These are phyloP conservation scores for Acrossocheilus fasciatus DNA, from an alignment of 2,797 vertebrate genomes.

Conservation along the genomic window DNA sequence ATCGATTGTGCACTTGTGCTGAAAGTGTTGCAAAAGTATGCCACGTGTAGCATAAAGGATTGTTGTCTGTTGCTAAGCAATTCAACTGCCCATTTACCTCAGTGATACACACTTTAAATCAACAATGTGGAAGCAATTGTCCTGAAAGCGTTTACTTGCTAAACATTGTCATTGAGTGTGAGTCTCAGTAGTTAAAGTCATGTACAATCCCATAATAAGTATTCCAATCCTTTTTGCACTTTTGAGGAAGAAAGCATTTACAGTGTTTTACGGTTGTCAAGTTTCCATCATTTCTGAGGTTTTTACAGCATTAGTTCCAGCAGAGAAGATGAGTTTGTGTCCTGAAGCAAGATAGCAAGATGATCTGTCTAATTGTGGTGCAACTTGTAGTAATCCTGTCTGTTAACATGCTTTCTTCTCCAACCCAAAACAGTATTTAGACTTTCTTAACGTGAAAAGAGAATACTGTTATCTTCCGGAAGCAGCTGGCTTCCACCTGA, in stretches of 20 bases:
- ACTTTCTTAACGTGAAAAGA: slow-evolving; percentile 52
- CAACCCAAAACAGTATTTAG: slow-evolving; percentile 60
- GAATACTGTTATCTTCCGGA: neutral
- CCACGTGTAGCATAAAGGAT: neutral
- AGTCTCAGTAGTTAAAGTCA: slow-evolving; percentile 23
- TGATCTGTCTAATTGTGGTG: slow-evolving; percentile 25
- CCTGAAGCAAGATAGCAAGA: slow-evolving; percentile 37
- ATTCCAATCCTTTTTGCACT: slow-evolving; percentile 4
- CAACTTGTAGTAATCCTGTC: slow-evolving; percentile 19
- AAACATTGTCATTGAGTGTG: neutral
- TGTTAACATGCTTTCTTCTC: slow-evolving; percentile 37
- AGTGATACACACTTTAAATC: neutral
- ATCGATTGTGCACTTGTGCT: neutral
- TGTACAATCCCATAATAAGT: slow-evolving; percentile 22
- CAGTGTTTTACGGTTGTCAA: slow-evolving; percentile 34
- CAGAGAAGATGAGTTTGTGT: slow-evolving; percentile 28
- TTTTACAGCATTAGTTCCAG: slow-evolving; percentile 11
- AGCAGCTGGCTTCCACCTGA: neutral
- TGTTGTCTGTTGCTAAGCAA: slow-evolving; percentile 6
- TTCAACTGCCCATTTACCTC: neutral
- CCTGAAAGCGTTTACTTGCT: neutral
- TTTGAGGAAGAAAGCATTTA: slow-evolving; percentile 21
- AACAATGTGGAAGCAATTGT: neutral
- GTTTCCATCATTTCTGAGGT: neutral
- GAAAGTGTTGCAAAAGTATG: neutral